phyloP scores from a whole-genome alignment of 2,113 vertebrate genomes.

The Progne subis region DNA sequence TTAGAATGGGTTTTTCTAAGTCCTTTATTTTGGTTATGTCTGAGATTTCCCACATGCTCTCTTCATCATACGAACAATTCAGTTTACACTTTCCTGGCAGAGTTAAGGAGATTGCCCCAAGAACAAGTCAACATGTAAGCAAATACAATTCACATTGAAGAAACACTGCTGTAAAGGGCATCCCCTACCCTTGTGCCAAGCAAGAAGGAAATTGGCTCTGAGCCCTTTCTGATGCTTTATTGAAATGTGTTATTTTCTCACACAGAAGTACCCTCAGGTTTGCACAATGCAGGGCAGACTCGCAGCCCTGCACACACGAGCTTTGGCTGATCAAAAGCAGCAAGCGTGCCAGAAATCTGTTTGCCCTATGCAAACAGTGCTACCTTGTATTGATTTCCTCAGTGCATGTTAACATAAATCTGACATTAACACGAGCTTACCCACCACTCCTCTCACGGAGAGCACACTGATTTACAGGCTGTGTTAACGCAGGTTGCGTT shows the following conservation, averaged over 20 bases:
- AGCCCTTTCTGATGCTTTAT: neutral
- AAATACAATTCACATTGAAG: neutral
- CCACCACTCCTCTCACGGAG: neutral
- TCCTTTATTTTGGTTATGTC: neutral
- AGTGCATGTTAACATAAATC: neutral
- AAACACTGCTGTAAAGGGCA: neutral
- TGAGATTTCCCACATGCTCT: neutral
- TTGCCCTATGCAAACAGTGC: conserved; percentile 32
- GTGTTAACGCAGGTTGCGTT: neutral
- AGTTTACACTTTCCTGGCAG: neutral
- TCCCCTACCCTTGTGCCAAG: neutral
- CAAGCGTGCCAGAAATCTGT: conserved; percentile 25
- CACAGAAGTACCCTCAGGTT: neutral
- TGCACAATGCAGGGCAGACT: neutral
- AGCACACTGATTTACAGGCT: neutral
- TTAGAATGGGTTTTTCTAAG: neutral
- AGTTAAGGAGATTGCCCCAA: neutral
- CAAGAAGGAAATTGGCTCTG: neutral
- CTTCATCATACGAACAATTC: neutral
- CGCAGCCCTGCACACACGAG: rapidly evolving
- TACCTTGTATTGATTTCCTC: conserved; percentile 31
- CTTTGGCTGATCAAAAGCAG: conserved; percentile 10
- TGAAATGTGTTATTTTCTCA: neutral
- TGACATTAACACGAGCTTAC: neutral
- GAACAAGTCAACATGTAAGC: neutral